These are phyloP conservation scores for Myotis lucifugus DNA, from an alignment of 2,113 vertebrate species.

Conservation along the genomic window DNA sequence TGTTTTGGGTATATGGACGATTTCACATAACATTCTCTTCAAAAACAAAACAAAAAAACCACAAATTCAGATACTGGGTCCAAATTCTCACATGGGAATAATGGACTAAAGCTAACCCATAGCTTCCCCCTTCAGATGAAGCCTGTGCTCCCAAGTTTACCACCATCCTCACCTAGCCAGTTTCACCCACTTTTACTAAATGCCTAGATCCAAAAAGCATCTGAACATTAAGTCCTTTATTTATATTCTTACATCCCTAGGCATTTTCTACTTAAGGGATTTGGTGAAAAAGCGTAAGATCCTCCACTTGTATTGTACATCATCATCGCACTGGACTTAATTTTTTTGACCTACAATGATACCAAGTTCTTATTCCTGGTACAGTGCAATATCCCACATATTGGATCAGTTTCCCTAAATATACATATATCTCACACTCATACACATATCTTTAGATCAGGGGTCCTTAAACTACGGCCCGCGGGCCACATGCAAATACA, in stretches of 20 bases:
- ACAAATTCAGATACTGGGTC: not conserved
- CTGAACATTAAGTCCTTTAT: not conserved
- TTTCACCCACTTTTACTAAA: not conserved
- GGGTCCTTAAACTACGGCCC: too few relatives aligned
- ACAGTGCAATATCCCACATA: not conserved
- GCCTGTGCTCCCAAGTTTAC: not conserved
- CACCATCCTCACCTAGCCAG: not conserved
- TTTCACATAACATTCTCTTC: not conserved
- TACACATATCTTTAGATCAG: not conserved
- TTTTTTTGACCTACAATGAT: slow-evolving; percentile 37
- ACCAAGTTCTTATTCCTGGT: not conserved
- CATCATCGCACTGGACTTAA: not conserved
- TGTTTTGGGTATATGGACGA: not conserved
- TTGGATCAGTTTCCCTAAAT: slow-evolving; percentile 12
- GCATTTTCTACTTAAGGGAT: not conserved
- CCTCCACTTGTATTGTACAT: not conserved
- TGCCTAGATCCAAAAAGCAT: not conserved
- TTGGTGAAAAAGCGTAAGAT: not conserved
- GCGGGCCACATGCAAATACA: too few relatives aligned
- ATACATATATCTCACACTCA: not conserved
- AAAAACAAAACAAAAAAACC: not conserved
- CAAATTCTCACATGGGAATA: not conserved
- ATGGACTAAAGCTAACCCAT: not conserved
- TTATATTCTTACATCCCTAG: not conserved
- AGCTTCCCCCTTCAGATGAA: not conserved